A percentile compares a stretch with the other conserved stretches of the same genome.
Evolutionary conservation across 64 coral and sea anemone species (phyloP).

Genomic region (Cladopsammia gracilis): DNA sequence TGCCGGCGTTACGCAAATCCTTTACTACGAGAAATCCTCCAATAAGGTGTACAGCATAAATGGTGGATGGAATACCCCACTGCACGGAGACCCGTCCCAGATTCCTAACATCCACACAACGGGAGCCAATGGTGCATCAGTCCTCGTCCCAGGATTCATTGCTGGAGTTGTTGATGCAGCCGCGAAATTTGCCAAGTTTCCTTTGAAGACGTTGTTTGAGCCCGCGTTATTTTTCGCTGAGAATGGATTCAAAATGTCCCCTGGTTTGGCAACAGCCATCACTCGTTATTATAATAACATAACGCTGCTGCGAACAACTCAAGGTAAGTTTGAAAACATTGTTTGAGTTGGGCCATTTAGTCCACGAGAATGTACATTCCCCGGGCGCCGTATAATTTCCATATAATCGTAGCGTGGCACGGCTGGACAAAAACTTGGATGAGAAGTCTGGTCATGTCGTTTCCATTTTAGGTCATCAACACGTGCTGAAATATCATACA

Average conservation of each 20-base stretch:
- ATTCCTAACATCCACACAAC: conserved; percentile 70
- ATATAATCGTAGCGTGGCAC: too few relatives aligned
- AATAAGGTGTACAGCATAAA: conserved; percentile 72
- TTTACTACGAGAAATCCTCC: conserved; percentile 84
- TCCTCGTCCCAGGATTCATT: conserved; percentile 92
- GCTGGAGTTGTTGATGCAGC: conserved; percentile 76
- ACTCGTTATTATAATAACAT: conserved; percentile 71
- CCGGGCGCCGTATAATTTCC: too few relatives aligned
- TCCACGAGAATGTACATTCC: too few relatives aligned
- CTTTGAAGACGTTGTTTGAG: conserved; percentile 81
- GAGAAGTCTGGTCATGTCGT: too few relatives aligned
- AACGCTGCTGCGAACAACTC: conserved; percentile 73
- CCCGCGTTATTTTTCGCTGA: conserved; percentile 91
- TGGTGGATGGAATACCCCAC: conserved; percentile 85
- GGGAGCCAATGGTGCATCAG: conserved; percentile 76
- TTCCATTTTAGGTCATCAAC: too few relatives aligned
- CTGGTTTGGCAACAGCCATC: conserved; percentile 68
- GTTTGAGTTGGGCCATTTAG: too few relatives aligned
- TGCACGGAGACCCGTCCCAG: conserved; percentile 57
- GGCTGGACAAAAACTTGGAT: too few relatives aligned
- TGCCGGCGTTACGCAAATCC: conserved; percentile 84
- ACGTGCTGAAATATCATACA: too few relatives aligned
- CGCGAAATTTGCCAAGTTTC: conserved; percentile 74
- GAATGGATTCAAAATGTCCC: conserved; percentile 83
- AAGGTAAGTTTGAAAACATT: too few relatives aligned